phyloP scores from a whole-genome alignment of 2,797 vertebrate species.

The Chanos chanos region DNA sequence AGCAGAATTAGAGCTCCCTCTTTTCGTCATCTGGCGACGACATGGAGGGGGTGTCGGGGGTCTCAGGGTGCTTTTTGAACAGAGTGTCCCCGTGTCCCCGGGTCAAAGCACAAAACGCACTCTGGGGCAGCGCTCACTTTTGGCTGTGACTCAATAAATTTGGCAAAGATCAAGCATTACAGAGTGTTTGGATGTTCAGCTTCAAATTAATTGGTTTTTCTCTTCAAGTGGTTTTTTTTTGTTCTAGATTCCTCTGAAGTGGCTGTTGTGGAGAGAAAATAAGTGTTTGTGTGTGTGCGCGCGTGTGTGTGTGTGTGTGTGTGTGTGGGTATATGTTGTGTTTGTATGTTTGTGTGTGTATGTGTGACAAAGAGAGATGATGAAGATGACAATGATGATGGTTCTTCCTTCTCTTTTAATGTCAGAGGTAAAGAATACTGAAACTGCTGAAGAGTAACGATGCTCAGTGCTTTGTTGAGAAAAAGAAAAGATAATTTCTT shows the following conservation, averaged over 20 bases:
- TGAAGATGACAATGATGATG: conserved; percentile 33
- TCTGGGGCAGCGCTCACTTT: conserved; percentile 33
- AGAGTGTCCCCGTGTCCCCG: conserved; percentile 35
- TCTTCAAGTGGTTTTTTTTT: conserved; percentile 33
- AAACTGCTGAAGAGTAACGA: conserved; percentile 51
- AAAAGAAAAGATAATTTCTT: conserved; percentile 31
- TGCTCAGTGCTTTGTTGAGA: conserved; percentile 21
- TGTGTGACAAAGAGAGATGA: background rate
- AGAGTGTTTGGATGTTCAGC: conserved; percentile 41
- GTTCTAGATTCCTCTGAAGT: conserved; percentile 37
- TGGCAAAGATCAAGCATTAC: conserved; percentile 49
- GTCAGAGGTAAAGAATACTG: conserved; percentile 40
- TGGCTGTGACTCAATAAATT: conserved; percentile 49
- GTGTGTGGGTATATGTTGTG: background rate
- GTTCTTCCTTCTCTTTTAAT: conserved; percentile 55
- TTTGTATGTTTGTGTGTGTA: conserved; percentile 6
- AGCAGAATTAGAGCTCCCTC: no score
- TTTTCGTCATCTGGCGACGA: no score
- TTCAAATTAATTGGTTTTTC: conserved; percentile 59
- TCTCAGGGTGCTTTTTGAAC: conserved; percentile 19
- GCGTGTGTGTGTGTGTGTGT: background rate
- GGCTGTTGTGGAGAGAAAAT: conserved; percentile 11
- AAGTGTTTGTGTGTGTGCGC: background rate
- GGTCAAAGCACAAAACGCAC: conserved; percentile 45
- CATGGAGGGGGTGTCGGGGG: conserved; percentile 24